Conservation (phyloP, 2,797 vertebrate species). For the Chrosomus eos region DNA sequence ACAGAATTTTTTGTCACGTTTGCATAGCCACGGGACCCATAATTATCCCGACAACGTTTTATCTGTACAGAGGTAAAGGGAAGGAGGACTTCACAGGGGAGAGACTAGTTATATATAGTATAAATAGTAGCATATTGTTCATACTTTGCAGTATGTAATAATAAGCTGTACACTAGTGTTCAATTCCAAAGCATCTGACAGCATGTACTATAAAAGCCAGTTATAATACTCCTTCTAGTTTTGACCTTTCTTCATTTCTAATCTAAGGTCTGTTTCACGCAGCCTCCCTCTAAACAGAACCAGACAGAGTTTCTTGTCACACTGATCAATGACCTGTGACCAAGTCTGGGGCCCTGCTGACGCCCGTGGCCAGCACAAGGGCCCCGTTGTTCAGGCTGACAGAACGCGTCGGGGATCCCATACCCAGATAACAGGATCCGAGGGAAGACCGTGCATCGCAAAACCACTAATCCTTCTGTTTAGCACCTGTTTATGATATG, state of each 20-base stretch:
- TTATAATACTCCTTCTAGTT: conserved; percentile 42
- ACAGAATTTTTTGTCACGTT: too few relatives aligned
- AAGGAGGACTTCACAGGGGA: too few relatives aligned
- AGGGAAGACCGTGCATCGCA: conserved; percentile 85
- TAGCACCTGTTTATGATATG: conserved; percentile 95
- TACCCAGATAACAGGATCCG: conserved; percentile 86
- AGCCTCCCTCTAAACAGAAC: conserved; percentile 60
- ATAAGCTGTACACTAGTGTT: neutral
- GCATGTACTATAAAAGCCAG: conserved; percentile 34
- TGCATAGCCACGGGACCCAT: too few relatives aligned
- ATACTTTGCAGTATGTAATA: neutral
- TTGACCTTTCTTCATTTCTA: conserved; percentile 47
- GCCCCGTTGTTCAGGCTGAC: conserved; percentile 84
- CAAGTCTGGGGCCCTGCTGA: conserved; percentile 59
- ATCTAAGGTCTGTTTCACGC: conserved; percentile 55
- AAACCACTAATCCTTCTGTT: conserved; percentile 81
- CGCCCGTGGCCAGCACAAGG: conserved; percentile 71
- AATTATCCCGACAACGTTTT: too few relatives aligned
- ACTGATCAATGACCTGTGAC: conserved; percentile 63
- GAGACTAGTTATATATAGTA: too few relatives aligned
- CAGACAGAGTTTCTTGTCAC: conserved; percentile 60
- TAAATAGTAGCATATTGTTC: too few relatives aligned
- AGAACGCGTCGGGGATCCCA: conserved; percentile 63
- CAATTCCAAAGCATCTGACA: too few relatives aligned
- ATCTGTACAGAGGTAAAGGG: too few relatives aligned